phyloP scores from a whole-genome alignment of 2,113 vertebrate genomes.

The Octodon degus region DNA sequence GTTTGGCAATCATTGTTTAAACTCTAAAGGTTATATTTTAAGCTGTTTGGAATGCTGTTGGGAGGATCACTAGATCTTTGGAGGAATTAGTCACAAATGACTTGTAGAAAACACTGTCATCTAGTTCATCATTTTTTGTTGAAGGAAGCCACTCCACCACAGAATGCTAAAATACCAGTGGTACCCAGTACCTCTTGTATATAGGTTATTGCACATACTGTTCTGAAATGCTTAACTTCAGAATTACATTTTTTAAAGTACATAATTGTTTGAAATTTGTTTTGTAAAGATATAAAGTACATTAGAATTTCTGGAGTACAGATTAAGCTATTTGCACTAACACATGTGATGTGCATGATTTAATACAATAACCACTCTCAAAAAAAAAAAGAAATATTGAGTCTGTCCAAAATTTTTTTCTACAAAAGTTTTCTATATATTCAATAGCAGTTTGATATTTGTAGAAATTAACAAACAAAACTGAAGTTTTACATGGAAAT shows the following conservation, averaged over 20 bases:
- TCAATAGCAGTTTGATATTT: neutral
- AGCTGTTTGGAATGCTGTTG: conserved; percentile 84
- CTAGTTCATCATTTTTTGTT: conserved; percentile 87
- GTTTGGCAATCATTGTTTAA: conserved; percentile 85
- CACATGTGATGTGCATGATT: conserved; percentile 94
- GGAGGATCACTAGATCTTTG: conserved; percentile 86
- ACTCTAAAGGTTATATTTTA: conserved; percentile 85
- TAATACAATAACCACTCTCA: conserved; percentile 95
- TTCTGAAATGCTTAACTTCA: conserved; percentile 93
- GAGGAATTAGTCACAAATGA: conserved; percentile 85
- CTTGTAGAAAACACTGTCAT: conserved; percentile 86
- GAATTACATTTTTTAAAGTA: conserved; percentile 93
- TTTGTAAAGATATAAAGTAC: conserved; percentile 94
- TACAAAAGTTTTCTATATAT: neutral
- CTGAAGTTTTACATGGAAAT: neutral
- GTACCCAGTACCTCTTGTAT: conserved; percentile 81
- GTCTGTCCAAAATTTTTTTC: neutral
- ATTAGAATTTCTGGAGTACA: too few species aligned
- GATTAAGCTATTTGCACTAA: too few species aligned
- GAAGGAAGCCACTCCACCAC: conserved; percentile 88
- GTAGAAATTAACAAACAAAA: neutral
- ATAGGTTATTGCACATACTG: conserved; percentile 89
- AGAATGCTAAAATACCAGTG: conserved; percentile 89
- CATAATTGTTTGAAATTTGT: conserved; percentile 96
- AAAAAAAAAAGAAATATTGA: too few species aligned